Conservation (phyloP, 1,140 invertebrate genomes). For the Meloidogyne exigua region DNA sequence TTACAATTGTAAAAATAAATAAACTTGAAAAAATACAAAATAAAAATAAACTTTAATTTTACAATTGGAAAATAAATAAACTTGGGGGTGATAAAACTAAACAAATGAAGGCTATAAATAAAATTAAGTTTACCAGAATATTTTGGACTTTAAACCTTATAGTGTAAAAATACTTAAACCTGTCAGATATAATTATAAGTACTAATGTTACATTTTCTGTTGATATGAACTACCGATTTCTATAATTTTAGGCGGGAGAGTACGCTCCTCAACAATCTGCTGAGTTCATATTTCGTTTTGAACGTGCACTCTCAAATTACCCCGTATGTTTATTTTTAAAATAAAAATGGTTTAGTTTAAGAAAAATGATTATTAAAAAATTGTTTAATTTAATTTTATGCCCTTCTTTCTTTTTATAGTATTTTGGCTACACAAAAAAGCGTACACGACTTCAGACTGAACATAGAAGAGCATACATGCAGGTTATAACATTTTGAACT, state of each 20-base stretch:
- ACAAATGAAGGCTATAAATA: too few species aligned
- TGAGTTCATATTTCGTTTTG: slow-evolving; percentile 44
- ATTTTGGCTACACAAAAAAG: slow-evolving; percentile 43
- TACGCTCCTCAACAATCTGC: slow-evolving; percentile 57
- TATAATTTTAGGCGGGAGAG: slow-evolving; percentile 53
- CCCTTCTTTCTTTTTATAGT: slow-evolving; percentile 5
- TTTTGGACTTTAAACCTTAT: background rate
- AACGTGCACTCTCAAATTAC: slow-evolving; percentile 36
- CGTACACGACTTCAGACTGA: slow-evolving; percentile 14
- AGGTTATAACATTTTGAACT: background rate
- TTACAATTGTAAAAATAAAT: too few species aligned
- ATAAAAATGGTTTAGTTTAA: background rate
- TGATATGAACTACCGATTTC: background rate
- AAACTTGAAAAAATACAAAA: too few species aligned
- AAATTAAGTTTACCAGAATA: background rate
- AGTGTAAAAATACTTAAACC: background rate
- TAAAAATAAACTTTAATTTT: too few species aligned
- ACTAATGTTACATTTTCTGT: background rate
- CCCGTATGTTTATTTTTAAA: background rate
- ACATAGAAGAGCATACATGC: slow-evolving; percentile 35
- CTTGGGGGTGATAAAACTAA: too few species aligned
- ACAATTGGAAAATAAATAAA: too few species aligned
- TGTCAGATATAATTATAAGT: background rate
- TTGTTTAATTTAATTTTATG: background rate
- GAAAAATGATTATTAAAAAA: background rate